Evolutionary conservation across 2,113 vertebrate genomes (phyloP), one percentile per base, ranked within the genome.

Genomic region (Sminthopsis crassicaudata): DNA sequence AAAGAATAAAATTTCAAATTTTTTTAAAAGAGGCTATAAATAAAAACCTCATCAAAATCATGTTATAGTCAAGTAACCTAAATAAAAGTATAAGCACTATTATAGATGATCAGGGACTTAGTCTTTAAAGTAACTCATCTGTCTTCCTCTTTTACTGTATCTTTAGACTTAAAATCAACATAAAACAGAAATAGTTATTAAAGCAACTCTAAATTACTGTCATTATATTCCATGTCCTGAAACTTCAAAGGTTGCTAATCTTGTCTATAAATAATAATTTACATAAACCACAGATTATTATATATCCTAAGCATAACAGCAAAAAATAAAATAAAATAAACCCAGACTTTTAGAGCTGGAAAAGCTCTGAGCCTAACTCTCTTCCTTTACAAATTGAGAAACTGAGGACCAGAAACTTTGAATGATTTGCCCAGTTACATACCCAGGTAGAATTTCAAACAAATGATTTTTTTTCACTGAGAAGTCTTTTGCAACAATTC

Each of bases 211-310:
- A 16, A 95, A 93, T 95, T 96, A 92, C 48, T 96, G 57, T 76
- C 92, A 93, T 92, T 96, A 89, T 91, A 24, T 89, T 57, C 89
- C 84, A 92, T 96, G 54, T 93, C 88, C 48, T 53, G 91, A 97
- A 97, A 96, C 92, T 96, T 96, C 93, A 97, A 96, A 98, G 94
- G 60, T 92, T 91, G 90, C 36, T 48, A 16, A 53, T 26, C 19
- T 91, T 93, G 46, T 48, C 89, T 52, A 95, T 94, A 96, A 97
- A 94, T 19, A 96, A 46, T 96, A 95, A 97, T 97, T 98, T 96
- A 96, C 89, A 95, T 94, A 97, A 97, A 96, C 95, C 97, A 95
- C 60, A 95, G 84, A 94, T 96, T 9, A 97, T 92, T 96, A 90
- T 94, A 91, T 14, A 92, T 53, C 96, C 12, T 4, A 91, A 96